Conservation (phyloP, 2,888 invertebrate species). For the Furcula furcula region DNA sequence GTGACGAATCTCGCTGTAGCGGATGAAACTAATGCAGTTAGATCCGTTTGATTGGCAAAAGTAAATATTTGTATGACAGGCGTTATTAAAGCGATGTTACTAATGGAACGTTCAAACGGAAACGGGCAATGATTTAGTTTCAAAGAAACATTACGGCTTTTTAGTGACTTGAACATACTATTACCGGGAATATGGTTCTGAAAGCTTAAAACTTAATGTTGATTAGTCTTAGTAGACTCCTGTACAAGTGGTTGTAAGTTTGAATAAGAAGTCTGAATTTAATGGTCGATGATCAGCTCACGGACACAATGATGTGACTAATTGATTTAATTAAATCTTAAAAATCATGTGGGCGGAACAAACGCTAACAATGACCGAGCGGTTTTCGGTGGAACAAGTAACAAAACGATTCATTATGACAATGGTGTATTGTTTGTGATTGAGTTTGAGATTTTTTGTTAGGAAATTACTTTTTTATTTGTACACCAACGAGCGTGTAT, state of each 20-base stretch:
- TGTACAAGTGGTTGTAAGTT: neutral
- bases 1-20: conserved; percentile 45
- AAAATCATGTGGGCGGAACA: conserved; percentile 66
- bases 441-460: conserved; percentile 53
- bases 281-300: neutral
- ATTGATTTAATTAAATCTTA: conserved; percentile 48
- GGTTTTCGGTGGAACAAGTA: conserved; percentile 56
- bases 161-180: conserved; percentile 41
- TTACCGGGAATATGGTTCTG: conserved; percentile 27
- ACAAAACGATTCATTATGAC: conserved; percentile 70
- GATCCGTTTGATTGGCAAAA: conserved; percentile 70
- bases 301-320: conserved; percentile 7
- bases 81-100: conserved; percentile 55
- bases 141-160: conserved; percentile 50
- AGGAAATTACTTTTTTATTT: conserved; percentile 54
- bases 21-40: conserved; percentile 62
- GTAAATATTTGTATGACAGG: conserved; percentile 67
- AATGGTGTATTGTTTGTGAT: conserved; percentile 71
- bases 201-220: conserved; percentile 21
- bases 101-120: conserved; percentile 64
- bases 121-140: conserved; percentile 63
- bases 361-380: conserved; percentile 61
- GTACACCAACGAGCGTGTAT: conserved; percentile 29
- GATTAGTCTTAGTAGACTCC: conserved; percentile 12
- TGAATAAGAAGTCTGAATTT: neutral